Percentiles rank a stretch among this genome's conserved stretches.
These are phyloP conservation scores for Tolmerus cingulatus DNA, from an alignment of 2,888 invertebrate genomes.

Conservation along the genomic window DNA sequence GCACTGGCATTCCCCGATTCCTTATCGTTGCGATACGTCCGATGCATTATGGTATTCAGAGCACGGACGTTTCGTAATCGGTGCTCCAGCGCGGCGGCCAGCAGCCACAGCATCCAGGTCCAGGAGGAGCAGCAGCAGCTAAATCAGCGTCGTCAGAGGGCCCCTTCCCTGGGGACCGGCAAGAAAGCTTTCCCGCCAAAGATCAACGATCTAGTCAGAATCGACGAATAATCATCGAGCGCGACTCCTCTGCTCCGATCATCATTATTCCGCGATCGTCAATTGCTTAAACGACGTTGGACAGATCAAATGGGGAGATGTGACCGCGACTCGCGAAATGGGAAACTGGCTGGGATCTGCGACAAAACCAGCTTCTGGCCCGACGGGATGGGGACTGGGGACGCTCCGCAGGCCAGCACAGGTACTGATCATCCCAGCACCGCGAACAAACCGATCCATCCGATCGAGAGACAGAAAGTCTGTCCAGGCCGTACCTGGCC, in stretches of 20 bases:
- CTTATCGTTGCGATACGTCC: conserved; percentile 11
- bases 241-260: conserved; percentile 18
- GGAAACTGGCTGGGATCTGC: not conserved
- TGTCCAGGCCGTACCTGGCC: conserved; percentile 1
- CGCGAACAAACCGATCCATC: not conserved
- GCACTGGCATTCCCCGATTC: conserved; percentile 26
- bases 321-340: not conserved
- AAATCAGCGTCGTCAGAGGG: not conserved
- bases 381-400: not conserved
- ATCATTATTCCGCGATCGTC: conserved; percentile 36
- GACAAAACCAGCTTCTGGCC: not conserved
- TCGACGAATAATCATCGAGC: conserved; percentile 22
- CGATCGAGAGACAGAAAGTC: conserved; percentile 24
- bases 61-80: conserved; percentile 37
- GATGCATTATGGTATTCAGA: conserved; percentile 39
- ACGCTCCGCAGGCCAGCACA: not conserved
- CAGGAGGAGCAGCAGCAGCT: not conserved
- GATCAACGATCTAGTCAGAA: conserved; percentile 40
- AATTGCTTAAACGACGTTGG: conserved; percentile 35
- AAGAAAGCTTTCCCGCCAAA: conserved; percentile 35
- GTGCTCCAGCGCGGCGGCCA: not conserved
- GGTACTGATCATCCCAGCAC: not conserved
- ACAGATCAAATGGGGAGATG: conserved; percentile 24
- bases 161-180: conserved; percentile 25
- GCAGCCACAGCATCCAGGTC: not conserved